Base-by-base conservation (phyloP, 2,113 vertebrate genomes). In the Serranochromis macrocephalus region DNA sequence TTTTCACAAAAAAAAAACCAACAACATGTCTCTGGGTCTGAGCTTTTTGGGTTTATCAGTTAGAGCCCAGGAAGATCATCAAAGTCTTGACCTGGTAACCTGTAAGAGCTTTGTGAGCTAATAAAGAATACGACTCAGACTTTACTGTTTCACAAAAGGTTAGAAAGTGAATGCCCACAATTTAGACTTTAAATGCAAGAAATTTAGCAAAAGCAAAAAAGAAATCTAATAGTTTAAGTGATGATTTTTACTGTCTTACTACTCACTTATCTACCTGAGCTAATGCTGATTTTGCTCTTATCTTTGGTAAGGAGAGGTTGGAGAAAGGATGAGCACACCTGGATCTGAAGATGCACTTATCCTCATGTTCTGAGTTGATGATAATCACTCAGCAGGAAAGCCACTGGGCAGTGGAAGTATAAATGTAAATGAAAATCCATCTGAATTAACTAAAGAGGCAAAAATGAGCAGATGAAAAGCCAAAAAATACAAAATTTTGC, bases 111-210 rank as follows among this genome's bases (percentile, higher is more conserved):
- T 0, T 36, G 17, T 36, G 17, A 66, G 17, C 61, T 66, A 12
- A 63, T 7, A 63, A 66, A 36, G 9, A 66, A 66, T n/a, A 55
- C 0, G 1, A 57, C 55, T 57, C 4, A 57, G 3, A 9, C 16
- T 61, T 61, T 31, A 31, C 16, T 10, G 1, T 61, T 61, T 33
- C 29, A 19, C 2, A 61, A 3, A 61, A 19, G 9, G 29, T 61
- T 61, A 61, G 16, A 61, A 33, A 17, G 1, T 1, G 3, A 61
- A 19, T 33, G 57, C 1, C 29, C 58, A 0, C 58, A 61, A 61
- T 7, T 61, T 61, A 61, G 57, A 17, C 1, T 4, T 0, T 61
- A 17, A 61, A 4, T 33, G 3, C 29, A 61, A 16, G 0, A 61
- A 61, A 61, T 61, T 61, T 17, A 61, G 57, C 57, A 61, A 61